Evolutionary conservation across 2,797 vertebrate species (phyloP).

Genomic region (Falco naumanni): DNA sequence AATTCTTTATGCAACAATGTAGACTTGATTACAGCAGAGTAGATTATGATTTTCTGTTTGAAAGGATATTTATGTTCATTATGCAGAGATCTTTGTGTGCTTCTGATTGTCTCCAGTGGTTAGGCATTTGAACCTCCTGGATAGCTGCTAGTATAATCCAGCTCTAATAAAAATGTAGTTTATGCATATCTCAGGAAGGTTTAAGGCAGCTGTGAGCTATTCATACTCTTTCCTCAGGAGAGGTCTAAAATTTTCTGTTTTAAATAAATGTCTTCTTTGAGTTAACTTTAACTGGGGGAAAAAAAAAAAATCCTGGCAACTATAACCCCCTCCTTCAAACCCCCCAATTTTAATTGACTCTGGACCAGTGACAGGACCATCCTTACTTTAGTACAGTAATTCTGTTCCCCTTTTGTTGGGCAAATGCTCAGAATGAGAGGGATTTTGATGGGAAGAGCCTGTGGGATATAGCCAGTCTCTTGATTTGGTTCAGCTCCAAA

Average conservation of each 20-base stretch:
- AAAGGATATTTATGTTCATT: conserved; percentile 79
- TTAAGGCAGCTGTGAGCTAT: conserved; percentile 60
- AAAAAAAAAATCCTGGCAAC: not conserved
- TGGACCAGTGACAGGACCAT: not conserved
- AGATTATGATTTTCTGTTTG: conserved; percentile 75
- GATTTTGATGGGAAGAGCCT: not conserved
- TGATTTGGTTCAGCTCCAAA: not conserved
- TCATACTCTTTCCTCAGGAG: conserved; percentile 44
- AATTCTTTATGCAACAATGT: conserved; percentile 76
- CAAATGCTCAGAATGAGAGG: not conserved
- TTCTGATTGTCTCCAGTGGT: conserved; percentile 72
- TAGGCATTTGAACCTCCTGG: conserved; percentile 69
- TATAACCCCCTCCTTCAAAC: fast-evolving
- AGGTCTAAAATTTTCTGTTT: conserved; percentile 43
- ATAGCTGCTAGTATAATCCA: conserved; percentile 67
- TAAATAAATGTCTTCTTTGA: conserved; percentile 8
- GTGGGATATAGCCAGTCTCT: not conserved
- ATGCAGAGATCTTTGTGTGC: conserved; percentile 70
- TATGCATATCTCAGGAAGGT: conserved; percentile 40
- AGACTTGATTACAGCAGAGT: conserved; percentile 73
- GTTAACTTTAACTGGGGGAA: not conserved
- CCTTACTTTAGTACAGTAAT: not conserved
- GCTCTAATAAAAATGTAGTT: conserved; percentile 70
- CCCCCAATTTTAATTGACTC: not conserved
- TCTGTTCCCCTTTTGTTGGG: not conserved